Percentiles rank a stretch among this genome's conserved stretches.
Conservation (phyloP, 2,888 invertebrate genomes). For the Linyphia triangularis region DNA sequence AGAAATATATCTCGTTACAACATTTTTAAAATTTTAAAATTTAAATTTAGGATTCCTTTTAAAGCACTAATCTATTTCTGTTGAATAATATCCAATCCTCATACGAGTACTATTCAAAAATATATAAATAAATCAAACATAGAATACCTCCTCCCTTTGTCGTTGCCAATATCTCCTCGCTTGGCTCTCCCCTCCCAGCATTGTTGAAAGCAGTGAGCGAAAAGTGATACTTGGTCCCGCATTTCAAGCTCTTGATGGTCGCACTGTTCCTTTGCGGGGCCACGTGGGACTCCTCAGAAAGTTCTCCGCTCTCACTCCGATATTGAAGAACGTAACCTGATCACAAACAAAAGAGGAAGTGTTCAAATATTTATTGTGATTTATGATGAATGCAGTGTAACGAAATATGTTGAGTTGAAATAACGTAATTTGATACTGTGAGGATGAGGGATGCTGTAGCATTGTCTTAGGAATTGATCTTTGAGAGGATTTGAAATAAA, state of each 20-base stretch:
- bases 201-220: constrained; percentile 79
- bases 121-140: background rate
- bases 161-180: constrained; percentile 78
- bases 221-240: constrained; percentile 80
- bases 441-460: no score
- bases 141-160: constrained; percentile 80
- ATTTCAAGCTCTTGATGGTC: constrained; percentile 78
- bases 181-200: constrained; percentile 79
- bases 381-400: background rate
- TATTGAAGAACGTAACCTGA: constrained; percentile 75
- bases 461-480: no score
- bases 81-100: no score
- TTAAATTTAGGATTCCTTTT: no score
- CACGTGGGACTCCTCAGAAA: constrained; percentile 75
- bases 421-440: background rate
- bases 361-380: background rate
- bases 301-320: constrained; percentile 74
- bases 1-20: no score
- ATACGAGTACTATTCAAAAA: no score
- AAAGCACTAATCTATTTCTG: no score
- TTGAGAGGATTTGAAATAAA: no score
- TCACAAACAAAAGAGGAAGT: background rate
- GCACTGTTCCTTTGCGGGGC: constrained; percentile 65
- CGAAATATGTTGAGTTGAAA: background rate
- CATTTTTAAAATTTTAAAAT: no score